phyloP scores from a whole-genome alignment of 2,888 invertebrate genomes.

The Halictus ligatus region DNA sequence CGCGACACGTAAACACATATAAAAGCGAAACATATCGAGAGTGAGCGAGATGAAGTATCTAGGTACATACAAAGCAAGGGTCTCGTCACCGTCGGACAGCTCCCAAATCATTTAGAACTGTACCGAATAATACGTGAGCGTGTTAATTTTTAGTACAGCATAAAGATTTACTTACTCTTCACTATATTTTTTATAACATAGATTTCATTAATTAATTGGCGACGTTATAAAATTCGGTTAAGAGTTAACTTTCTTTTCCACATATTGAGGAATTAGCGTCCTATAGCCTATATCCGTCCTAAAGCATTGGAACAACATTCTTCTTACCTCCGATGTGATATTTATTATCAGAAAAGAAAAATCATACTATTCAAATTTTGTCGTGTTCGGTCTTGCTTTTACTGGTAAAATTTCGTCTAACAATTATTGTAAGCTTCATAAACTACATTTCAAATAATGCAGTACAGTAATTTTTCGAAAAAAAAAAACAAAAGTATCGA shows the following conservation, averaged over 20 bases:
- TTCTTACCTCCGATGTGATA: not conserved
- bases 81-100: not conserved
- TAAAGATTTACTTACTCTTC: not conserved
- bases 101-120: not conserved
- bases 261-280: not conserved
- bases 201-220: not conserved
- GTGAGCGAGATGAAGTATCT: not conserved
- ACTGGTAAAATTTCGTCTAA: not conserved
- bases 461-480: not conserved
- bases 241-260: not conserved
- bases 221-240: not conserved
- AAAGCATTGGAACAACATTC: not conserved
- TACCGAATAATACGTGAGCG: not conserved
- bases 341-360: not conserved
- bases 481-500: not conserved
- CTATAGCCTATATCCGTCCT: not conserved
- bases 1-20: not conserved
- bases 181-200: not conserved
- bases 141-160: not conserved
- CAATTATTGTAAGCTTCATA: no score
- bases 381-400: not conserved
- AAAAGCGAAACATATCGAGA: not conserved
- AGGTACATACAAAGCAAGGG: not conserved
- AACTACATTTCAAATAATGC: not conserved
- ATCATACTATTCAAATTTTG: not conserved